Base-by-base conservation (phyloP, 1,140 invertebrate genomes). In the Scaptomyza montana region DNA sequence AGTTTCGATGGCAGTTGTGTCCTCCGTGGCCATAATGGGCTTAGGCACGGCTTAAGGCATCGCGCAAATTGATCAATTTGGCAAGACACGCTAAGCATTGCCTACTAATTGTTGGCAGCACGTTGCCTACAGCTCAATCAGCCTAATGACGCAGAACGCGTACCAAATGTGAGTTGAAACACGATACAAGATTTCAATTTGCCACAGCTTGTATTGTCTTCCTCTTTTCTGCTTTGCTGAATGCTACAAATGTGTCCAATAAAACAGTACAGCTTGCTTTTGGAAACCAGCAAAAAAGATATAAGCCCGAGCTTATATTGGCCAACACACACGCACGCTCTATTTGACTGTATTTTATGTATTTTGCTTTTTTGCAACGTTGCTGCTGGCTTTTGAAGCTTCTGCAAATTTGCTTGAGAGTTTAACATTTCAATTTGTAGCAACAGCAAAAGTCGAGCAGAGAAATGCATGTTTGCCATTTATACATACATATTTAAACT, bases 361-460 rank as follows among this genome's bases (percentile, higher is more conserved):
- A 53, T 51, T 19, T 54, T 65, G 13, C 55, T 47, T 1, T 9
- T 9, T 36, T 36, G 33, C 33, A 36, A 36, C 36, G 59, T 65
- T 36, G 51, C 65, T 56, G 45, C 47, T 43, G 33, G 9, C 21
- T 41, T 70, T 64, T 64, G 30, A 53, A 71, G 62, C 66, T 65
- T 64, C 53, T 59, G 65, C 64, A 69, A 86, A 77, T 85, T 80
- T 79, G 64, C 57, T 67, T 33, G 41, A 55, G 50, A 69, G 64
- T 53, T 66, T 66, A 81, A 82, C 75, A 77, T 86, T 89, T 86
- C 79, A 82, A 89, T 86, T 89, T 78, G 82, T 49, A 62, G 61
- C 53, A 55, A 65, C 69, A 64, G 59, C 59, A 49, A 65, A 75
- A 75, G 65, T 60, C 62, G 65, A 33, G 10, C 45, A 28, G 62